Conservation (phyloP, 64 coral and sea anemone genomes). For the Pachyseris speciosa region DNA sequence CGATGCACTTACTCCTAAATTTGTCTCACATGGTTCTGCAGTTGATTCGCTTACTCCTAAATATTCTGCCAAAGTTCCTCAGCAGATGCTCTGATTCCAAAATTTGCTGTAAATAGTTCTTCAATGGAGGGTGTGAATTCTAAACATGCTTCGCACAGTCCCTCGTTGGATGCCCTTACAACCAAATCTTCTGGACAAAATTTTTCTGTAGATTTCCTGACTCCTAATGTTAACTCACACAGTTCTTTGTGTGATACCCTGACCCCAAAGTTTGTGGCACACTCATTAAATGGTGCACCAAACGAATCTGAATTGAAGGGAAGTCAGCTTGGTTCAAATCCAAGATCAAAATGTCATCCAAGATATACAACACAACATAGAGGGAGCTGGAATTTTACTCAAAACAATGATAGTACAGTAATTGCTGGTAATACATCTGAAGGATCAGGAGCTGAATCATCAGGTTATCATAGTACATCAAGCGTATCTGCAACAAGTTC, state of each 20-base stretch:
- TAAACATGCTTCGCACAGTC: background rate
- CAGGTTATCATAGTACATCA: conserved; percentile 45
- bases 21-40: background rate
- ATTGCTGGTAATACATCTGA: background rate
- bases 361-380: background rate
- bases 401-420: background rate
- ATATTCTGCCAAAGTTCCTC: conserved; percentile 9
- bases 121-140: background rate
- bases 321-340: background rate
- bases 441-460: conserved; percentile 10
- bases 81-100: conserved; percentile 30
- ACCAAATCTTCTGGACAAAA: background rate
- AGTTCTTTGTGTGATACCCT: conserved; percentile 26
- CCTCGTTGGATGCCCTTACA: background rate
- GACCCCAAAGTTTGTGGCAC: conserved; percentile 14
- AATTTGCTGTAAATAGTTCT: conserved; percentile 35
- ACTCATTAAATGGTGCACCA: background rate
- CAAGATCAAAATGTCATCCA: background rate
- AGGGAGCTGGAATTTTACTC: background rate
- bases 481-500: conserved; percentile 71
- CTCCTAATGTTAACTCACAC: background rate
- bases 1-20: background rate
- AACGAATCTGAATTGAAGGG: background rate
- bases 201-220: background rate
- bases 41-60: background rate